Conservation (phyloP, 2,113 vertebrate species). For the Chelonoidis abingdonii region DNA sequence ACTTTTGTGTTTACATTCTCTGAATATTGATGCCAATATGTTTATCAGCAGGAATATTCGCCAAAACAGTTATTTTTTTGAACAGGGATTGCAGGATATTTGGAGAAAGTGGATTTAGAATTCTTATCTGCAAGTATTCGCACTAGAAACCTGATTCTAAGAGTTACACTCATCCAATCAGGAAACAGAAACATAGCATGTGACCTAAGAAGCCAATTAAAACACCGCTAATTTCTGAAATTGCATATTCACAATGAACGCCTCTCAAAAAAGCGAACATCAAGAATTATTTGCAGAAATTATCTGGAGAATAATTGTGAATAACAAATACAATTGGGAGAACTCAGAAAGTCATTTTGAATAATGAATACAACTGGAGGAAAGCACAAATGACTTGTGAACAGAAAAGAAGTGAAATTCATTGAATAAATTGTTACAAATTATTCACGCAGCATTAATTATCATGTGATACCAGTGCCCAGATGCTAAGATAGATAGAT, state of each 20-base stretch:
- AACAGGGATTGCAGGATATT: background rate
- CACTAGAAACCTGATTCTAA: conserved; percentile 25
- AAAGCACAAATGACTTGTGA: background rate
- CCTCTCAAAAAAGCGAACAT: conserved; percentile 48
- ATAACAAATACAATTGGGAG: conserved; percentile 43
- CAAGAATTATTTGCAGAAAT: conserved; percentile 56
- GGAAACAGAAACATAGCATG: conserved; percentile 18
- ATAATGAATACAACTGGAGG: conserved; percentile 37
- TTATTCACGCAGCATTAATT: background rate
- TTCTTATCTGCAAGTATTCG: conserved; percentile 40
- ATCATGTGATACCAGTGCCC: background rate
- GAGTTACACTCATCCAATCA: conserved; percentile 40
- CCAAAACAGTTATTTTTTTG: conserved; percentile 3
- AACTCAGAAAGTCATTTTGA: conserved; percentile 30
- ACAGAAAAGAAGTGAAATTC: background rate
- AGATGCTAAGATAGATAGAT: background rate
- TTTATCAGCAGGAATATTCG: conserved; percentile 55
- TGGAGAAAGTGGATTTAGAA: conserved; percentile 46
- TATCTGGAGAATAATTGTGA: conserved; percentile 67
- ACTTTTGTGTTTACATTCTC: conserved; percentile 66
- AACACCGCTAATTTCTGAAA: conserved; percentile 35
- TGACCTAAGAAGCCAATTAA: conserved; percentile 62
- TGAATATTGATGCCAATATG: conserved; percentile 49
- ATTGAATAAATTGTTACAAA: background rate
- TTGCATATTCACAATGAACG: background rate